Evolutionary conservation across 2,113 vertebrate species (phyloP).

Genomic region (Cervus canadensis): DNA sequence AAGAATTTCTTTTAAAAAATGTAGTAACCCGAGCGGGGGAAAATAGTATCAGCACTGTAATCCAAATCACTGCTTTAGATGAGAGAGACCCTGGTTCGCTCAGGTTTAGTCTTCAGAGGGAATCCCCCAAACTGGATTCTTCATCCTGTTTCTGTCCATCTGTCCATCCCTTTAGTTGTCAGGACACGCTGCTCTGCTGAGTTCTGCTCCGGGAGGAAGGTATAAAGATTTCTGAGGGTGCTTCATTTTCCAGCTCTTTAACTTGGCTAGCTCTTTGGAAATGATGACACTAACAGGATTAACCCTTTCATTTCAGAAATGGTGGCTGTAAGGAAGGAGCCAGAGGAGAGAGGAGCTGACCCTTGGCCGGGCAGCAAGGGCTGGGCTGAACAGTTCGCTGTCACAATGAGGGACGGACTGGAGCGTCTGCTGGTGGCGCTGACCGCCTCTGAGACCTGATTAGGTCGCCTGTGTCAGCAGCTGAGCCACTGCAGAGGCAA

Average conservation of each 20-base stretch:
- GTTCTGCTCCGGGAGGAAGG: neutral
- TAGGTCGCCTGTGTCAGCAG: slow-evolving; percentile 90
- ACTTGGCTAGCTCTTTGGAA: slow-evolving; percentile 67
- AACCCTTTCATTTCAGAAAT: slow-evolving; percentile 74
- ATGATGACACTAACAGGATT: slow-evolving; percentile 67
- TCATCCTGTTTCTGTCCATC: neutral
- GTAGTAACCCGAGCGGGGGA: neutral
- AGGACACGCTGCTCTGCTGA: slow-evolving; percentile 54
- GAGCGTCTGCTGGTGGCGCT: slow-evolving; percentile 87
- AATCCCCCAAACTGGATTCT: neutral
- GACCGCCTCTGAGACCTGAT: slow-evolving; percentile 92
- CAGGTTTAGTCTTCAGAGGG: slow-evolving; percentile 26
- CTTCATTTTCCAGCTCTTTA: slow-evolving; percentile 73
- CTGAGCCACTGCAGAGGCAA: slow-evolving; percentile 89
- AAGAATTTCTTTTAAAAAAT: neutral
- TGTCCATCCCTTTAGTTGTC: neutral
- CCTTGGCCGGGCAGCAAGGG: slow-evolving; percentile 81
- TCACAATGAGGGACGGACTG: slow-evolving; percentile 87
- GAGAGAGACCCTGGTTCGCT: neutral
- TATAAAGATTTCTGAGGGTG: slow-evolving; percentile 43
- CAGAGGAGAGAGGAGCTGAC: slow-evolving; percentile 53
- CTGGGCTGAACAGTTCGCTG: slow-evolving; percentile 85
- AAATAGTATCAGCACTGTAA: neutral
- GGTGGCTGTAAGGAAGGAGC: neutral
- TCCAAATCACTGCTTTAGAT: neutral